These are phyloP conservation scores for Ptychadena robeensis DNA, from an alignment of 2,797 vertebrate genomes.

Conservation along the genomic window DNA sequence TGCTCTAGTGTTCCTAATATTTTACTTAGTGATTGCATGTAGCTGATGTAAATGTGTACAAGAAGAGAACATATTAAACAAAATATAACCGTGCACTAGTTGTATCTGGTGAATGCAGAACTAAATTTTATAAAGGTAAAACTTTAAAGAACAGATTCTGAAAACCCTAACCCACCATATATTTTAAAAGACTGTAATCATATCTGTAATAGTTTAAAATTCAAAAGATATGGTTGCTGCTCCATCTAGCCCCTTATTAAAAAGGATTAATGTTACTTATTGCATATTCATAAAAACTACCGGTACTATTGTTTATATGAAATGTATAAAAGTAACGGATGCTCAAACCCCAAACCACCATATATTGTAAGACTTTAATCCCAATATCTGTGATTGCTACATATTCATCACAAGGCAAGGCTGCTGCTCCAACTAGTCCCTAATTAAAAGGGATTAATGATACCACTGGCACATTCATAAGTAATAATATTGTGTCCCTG, in stretches of 20 bases:
- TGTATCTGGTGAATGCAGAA: too few species aligned
- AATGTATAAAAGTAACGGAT: neutral
- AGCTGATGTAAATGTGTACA: too few species aligned
- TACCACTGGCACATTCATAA: neutral
- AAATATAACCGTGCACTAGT: too few species aligned
- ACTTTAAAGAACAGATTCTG: too few species aligned
- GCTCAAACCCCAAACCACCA: neutral
- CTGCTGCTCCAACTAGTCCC: neutral
- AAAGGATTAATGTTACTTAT: neutral
- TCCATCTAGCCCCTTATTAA: neutral
- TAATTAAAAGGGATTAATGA: neutral
- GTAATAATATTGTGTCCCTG: neutral
- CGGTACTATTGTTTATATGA: too few species aligned
- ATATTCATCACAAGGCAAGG: neutral
- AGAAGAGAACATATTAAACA: too few species aligned
- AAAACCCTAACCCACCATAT: neutral
- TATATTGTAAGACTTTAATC: neutral
- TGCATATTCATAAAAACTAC: neutral
- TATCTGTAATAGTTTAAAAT: neutral
- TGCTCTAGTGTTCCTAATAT: too few species aligned
- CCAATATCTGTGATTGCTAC: neutral
- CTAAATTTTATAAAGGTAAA: neutral
- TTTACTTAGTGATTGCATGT: too few species aligned
- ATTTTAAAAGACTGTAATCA: neutral
- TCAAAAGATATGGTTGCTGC: neutral